Percentiles rank a stretch among this genome's conserved stretches.
Evolutionary conservation across 2,888 invertebrate species (phyloP).

Genomic region (Drosophila diplacantha): DNA sequence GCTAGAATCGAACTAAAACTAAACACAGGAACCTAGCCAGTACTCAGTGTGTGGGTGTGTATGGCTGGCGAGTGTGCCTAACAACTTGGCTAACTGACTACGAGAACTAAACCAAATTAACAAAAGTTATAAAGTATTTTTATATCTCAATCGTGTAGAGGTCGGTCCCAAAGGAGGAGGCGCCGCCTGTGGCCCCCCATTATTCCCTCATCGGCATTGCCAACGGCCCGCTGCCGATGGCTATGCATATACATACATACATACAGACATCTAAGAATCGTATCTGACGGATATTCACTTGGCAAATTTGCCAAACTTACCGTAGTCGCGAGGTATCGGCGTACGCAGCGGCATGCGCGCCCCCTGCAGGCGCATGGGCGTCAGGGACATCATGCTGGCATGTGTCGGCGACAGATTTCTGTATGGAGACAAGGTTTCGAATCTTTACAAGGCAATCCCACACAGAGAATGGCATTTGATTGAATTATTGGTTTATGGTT

Average conservation of each 20-base stretch:
- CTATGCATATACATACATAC: constrained; percentile 37
- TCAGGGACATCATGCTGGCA: constrained; percentile 85
- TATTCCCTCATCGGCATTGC: constrained; percentile 11
- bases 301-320: constrained; percentile 82
- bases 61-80: constrained; percentile 31
- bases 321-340: constrained; percentile 91
- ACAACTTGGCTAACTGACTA: constrained; percentile 46
- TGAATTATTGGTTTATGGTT: constrained; percentile 26
- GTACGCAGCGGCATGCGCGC: constrained; percentile 78
- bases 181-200: constrained; percentile 18
- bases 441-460: constrained; percentile 65
- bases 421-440: constrained; percentile 77
- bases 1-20: constrained; percentile 45
- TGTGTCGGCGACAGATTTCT: constrained; percentile 83
- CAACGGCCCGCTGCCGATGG: constrained; percentile 1
- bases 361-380: constrained; percentile 81
- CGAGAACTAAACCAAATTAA: constrained; percentile 45
- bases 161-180: constrained; percentile 12
- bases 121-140: constrained; percentile 33
- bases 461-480: constrained; percentile 14
- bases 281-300: constrained; percentile 48
- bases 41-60: constrained; percentile 12
- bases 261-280: constrained; percentile 43
- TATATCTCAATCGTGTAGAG: constrained; percentile 20
- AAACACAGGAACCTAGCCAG: constrained; percentile 52